A percentile compares a stretch with the other conserved stretches of the same genome.
phyloP scores from a whole-genome alignment of 2,113 vertebrate species.

The Sturnus vulgaris region DNA sequence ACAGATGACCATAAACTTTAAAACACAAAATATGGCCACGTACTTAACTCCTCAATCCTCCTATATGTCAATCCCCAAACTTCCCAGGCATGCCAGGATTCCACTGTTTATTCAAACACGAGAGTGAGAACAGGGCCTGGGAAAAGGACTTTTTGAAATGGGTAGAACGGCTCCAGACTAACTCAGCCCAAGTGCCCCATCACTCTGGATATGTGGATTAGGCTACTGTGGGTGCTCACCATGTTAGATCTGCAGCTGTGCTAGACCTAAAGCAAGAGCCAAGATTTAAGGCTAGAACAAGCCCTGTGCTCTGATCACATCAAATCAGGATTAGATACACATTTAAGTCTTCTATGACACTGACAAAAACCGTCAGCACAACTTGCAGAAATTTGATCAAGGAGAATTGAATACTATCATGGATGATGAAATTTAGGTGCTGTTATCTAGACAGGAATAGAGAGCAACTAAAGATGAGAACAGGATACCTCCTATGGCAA shows the following conservation, averaged over 20 bases:
- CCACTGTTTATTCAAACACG: not conserved
- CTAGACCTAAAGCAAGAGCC: not conserved
- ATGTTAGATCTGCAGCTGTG: not conserved
- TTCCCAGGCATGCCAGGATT: not conserved
- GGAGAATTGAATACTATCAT: not conserved
- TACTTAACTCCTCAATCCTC: not conserved
- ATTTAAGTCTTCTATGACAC: not conserved
- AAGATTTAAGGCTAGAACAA: not conserved
- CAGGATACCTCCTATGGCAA: not conserved
- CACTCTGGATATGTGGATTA: fast-evolving
- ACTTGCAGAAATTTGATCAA: not conserved
- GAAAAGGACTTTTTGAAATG: not conserved
- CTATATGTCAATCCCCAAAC: not conserved
- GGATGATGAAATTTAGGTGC: not conserved
- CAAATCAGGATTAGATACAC: not conserved
- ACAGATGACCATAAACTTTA: not conserved
- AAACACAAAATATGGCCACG: not conserved
- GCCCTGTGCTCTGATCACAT: not conserved
- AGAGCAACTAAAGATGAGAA: not conserved
- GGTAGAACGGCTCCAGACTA: not conserved
- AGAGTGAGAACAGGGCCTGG: not conserved
- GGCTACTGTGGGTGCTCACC: not conserved
- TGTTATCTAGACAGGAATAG: not conserved
- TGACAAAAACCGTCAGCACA: not conserved
- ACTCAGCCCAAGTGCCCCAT: not conserved